Percentiles rank a stretch among this genome's conserved stretches.
Conservation (phyloP, 2,113 vertebrate species). For the Phainopepla nitens region DNA sequence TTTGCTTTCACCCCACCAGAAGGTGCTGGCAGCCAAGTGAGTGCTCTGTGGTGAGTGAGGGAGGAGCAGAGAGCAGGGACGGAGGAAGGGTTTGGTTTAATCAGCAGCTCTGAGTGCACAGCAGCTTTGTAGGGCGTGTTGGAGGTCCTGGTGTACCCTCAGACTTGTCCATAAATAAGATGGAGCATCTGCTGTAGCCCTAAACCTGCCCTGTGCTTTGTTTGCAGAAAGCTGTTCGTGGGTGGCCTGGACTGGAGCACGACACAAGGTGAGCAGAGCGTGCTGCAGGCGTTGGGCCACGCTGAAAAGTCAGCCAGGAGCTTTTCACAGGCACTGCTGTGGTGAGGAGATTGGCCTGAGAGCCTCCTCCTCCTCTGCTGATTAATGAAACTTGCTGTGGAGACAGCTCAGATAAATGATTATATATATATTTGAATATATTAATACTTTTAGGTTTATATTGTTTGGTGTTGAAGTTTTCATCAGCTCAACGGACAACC, state of each 20-base stretch:
- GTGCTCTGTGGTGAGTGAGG: background rate
- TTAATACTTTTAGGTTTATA: accelerated
- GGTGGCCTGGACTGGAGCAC: conserved; percentile 99
- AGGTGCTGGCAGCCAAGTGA: background rate
- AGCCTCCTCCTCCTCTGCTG: background rate
- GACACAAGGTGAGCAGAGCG: conserved; percentile 78
- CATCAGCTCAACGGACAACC: background rate
- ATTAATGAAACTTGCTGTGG: background rate
- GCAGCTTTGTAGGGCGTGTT: accelerated
- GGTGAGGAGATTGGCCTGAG: background rate
- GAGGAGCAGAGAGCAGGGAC: background rate
- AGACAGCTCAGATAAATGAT: background rate
- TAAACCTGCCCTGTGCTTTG: conserved; percentile 18
- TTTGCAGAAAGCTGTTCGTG: conserved; percentile 96
- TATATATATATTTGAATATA: accelerated
- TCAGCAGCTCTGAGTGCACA: accelerated
- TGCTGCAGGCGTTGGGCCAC: background rate
- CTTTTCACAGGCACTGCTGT: background rate
- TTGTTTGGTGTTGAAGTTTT: background rate
- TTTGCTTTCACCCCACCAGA: background rate
- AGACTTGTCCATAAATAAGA: background rate
- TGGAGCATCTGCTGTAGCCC: background rate
- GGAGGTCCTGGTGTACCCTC: background rate
- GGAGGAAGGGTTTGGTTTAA: background rate
- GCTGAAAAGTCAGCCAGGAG: background rate